These are phyloP conservation scores for Meta bourneti DNA, from an alignment of 2,888 invertebrate genomes.

Conservation along the genomic window DNA sequence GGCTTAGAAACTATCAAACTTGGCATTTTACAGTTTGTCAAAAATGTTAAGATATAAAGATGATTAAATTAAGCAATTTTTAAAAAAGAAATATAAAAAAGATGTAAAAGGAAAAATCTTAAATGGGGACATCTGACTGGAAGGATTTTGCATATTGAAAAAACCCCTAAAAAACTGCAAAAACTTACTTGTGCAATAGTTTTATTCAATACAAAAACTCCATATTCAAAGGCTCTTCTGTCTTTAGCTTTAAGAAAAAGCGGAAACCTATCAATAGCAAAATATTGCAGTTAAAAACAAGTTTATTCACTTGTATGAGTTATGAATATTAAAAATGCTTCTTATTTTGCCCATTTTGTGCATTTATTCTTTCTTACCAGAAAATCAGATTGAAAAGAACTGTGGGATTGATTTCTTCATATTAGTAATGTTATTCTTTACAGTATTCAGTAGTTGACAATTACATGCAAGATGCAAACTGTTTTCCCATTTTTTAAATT, in stretches of 20 bases:
- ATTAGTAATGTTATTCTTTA: background rate
- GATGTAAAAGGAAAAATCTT: background rate
- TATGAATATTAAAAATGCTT: too few species aligned
- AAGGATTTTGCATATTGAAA: too few species aligned
- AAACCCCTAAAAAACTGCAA: background rate
- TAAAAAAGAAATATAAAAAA: background rate
- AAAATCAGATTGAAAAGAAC: too few species aligned
- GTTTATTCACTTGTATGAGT: too few species aligned
- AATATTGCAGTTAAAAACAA: too few species aligned
- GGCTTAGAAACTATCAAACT: too few species aligned
- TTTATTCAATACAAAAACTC: conserved; percentile 94
- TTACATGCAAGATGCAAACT: too few species aligned
- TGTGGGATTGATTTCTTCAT: background rate
- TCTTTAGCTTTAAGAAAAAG: conserved; percentile 90
- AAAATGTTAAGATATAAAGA: background rate
- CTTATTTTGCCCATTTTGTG: too few species aligned
- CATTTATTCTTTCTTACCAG: too few species aligned
- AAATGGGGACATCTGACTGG: background rate
- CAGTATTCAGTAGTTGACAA: too few species aligned
- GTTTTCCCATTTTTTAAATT: too few species aligned
- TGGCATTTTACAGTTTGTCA: too few species aligned
- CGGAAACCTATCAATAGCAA: conserved; percentile 86
- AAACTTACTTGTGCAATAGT: conserved; percentile 90
- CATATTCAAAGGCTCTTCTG: conserved; percentile 91
- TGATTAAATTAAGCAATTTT: background rate